A percentile compares a stretch with the other conserved stretches of the same genome.
Conservation (phyloP, 2,888 invertebrate genomes). For the Alloscopus bannaensis region DNA sequence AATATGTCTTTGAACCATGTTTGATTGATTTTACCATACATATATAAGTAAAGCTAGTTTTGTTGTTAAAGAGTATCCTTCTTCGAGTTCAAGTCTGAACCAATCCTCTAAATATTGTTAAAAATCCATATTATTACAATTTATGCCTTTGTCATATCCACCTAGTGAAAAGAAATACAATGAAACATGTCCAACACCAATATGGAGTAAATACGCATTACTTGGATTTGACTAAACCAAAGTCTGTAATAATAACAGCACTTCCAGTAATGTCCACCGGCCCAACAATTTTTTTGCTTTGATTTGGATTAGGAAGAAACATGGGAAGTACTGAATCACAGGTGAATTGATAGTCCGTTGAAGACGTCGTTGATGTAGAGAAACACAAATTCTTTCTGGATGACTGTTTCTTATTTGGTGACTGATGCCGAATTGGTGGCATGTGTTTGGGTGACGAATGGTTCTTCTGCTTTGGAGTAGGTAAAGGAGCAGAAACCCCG, state of each 20-base stretch:
- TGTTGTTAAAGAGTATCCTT: too few species aligned
- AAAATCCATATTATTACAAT: too few species aligned
- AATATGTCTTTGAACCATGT: too few species aligned
- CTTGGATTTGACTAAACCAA: constrained; percentile 43
- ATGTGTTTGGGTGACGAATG: constrained; percentile 68
- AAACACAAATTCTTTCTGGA: constrained; percentile 58
- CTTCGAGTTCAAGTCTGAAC: too few species aligned
- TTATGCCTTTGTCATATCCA: too few species aligned
- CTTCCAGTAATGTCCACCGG: constrained; percentile 51
- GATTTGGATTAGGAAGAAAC: constrained; percentile 71
- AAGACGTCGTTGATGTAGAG: constrained; percentile 48
- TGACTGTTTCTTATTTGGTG: constrained; percentile 63
- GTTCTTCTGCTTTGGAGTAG: constrained; percentile 42
- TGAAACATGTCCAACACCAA: neutral
- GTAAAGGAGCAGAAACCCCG: constrained; percentile 46
- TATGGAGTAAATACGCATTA: neutral
- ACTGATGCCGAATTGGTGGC: constrained; percentile 59
- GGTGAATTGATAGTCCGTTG: constrained; percentile 73
- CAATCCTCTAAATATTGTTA: too few species aligned
- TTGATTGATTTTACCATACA: too few species aligned
- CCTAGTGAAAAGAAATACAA: neutral
- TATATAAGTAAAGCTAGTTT: too few species aligned
- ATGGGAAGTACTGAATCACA: constrained; percentile 72
- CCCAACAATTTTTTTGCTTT: constrained; percentile 45
- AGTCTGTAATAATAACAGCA: constrained; percentile 39